Evolutionary conservation across 1,140 invertebrate species (phyloP).

Genomic region (Palaemon carinicauda): DNA sequence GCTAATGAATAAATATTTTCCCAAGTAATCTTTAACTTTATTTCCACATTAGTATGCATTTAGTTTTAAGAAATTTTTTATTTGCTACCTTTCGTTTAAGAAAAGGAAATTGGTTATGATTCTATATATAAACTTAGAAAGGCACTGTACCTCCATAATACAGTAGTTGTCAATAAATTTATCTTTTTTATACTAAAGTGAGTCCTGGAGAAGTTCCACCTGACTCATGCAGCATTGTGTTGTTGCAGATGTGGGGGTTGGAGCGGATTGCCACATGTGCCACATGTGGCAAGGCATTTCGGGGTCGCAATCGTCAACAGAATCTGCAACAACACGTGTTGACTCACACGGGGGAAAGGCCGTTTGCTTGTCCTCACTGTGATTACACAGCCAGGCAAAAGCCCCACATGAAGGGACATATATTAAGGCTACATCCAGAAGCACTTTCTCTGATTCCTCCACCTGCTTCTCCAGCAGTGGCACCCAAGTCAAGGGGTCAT

Average conservation of each 20-base stretch:
- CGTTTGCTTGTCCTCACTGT: constrained; percentile 67
- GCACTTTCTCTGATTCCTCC: not conserved
- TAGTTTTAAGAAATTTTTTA: too few species aligned
- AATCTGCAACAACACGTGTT: constrained; percentile 65
- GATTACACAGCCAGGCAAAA: constrained; percentile 58
- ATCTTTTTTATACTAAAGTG: not conserved
- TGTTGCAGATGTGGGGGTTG: constrained; percentile 47
- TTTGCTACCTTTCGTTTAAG: too few species aligned
- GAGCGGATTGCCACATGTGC: constrained; percentile 42
- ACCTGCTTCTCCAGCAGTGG: too few species aligned
- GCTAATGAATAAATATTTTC: too few species aligned
- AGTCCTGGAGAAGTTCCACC: not conserved
- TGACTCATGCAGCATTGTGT: constrained; percentile 48
- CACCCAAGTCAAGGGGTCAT: too few species aligned
- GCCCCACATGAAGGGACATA: constrained; percentile 60
- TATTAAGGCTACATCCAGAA: constrained; percentile 41
- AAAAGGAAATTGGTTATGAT: too few species aligned
- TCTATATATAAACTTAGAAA: too few species aligned
- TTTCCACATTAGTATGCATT: too few species aligned
- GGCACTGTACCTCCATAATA: too few species aligned
- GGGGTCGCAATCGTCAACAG: constrained; percentile 53
- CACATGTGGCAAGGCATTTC: constrained; percentile 46
- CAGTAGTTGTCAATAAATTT: too few species aligned
- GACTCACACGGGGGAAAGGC: constrained; percentile 61
- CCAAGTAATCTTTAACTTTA: too few species aligned